These are phyloP conservation scores for Lasiurus cinereus DNA, from an alignment of 2,113 vertebrate genomes.

Conservation along the genomic window DNA sequence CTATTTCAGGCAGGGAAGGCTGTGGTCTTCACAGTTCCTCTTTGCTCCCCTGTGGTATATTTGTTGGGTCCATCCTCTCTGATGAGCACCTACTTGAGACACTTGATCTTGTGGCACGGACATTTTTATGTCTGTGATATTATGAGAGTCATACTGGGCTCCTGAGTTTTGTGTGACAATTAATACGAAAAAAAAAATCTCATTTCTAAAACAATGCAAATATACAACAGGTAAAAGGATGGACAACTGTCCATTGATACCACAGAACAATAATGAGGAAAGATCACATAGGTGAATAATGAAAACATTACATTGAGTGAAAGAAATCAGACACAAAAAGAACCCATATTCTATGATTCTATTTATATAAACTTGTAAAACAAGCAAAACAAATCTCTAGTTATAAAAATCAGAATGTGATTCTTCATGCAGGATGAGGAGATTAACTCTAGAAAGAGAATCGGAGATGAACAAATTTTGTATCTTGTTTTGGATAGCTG, in stretches of 20 bases:
- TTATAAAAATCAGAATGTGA: not conserved
- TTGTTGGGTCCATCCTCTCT: not conserved
- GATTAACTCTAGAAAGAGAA: not conserved
- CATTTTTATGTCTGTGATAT: not conserved
- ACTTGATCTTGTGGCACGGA: not conserved
- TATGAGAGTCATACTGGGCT: not conserved
- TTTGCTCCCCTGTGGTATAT: not conserved
- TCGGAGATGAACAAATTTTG: not conserved
- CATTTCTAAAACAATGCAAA: not conserved
- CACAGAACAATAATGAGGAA: not conserved
- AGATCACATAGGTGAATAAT: not conserved
- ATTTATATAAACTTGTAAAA: not conserved
- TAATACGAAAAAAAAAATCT: not conserved
- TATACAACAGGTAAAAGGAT: not conserved
- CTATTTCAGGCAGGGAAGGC: not conserved
- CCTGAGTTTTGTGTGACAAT: constrained; percentile 25
- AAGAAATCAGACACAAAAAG: not conserved
- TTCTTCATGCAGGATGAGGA: not conserved
- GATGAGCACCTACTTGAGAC: not conserved
- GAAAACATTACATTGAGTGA: not conserved
- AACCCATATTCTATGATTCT: not conserved
- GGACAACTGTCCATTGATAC: not conserved
- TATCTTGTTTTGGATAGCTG: not conserved
- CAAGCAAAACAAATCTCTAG: not conserved
- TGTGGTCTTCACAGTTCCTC: not conserved